Evolutionary conservation across 2,113 vertebrate genomes (phyloP), one percentile per base, ranked within the genome.

Genomic region (Siniperca chuatsi): DNA sequence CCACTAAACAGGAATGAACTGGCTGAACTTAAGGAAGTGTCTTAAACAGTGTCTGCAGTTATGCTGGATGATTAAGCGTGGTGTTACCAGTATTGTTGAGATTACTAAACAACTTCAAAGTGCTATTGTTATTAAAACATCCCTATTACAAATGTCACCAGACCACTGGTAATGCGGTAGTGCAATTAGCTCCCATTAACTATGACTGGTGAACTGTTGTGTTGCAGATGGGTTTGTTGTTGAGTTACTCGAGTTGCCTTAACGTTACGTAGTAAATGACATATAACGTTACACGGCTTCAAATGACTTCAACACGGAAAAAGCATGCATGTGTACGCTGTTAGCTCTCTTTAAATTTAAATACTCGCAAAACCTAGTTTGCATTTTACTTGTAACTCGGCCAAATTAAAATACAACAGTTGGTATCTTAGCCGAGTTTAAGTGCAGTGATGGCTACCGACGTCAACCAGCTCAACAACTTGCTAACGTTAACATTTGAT

Each of bases 401-500:
- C 1, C 13, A 64, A 67, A 86, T 57, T 10, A 75, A 4, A 23
- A 57, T 21, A 74, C 40, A 70, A 29, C 55, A 61, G 4, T 2
- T 42, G 40, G 4, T 60, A 20, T 40, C 33, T 48, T 9, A 13
- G n/a, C n/a, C 1, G 21, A 61, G 21, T 65, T 66, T 48, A 61
- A 74, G 68, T 46, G 15, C 0, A 10, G 35, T 54, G 72, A 75
- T 23, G 52, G 75, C 60, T n/a, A 15, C 46, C 62, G 46, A 61
- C 72, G 58, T 55, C 69, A 64, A 76, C 64, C 61, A 40, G 35
- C 74, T 72, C 69, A 75, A 69, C 60, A 68, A 87, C 75, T 89
- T 60, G 86, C 81, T 82, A 84, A 83, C 75, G 87, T 79, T 81
- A 86, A 84, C 78, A 29, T 83, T 82, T 69, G 46, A 72, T 79